Evolutionary conservation across 64 coral and sea anemone species (phyloP).

Genomic region (Hydrozoanthus tunicans): DNA sequence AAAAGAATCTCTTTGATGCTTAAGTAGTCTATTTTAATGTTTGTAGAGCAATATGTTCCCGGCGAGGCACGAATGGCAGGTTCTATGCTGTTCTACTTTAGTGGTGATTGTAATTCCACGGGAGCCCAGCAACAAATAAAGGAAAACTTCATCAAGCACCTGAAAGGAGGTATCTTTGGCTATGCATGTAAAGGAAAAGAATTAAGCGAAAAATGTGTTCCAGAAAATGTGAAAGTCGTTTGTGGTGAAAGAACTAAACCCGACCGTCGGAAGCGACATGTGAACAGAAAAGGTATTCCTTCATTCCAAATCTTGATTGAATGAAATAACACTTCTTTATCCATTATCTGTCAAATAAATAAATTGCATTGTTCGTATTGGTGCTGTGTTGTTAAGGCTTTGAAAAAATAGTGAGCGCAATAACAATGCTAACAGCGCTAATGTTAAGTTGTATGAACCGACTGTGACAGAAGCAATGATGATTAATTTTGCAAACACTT

Average conservation of each 20-base stretch:
- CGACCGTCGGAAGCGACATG: not conserved
- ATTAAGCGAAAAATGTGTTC: not conserved
- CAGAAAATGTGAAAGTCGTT: slow-evolving; percentile 42
- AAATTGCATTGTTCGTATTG: too few relatives aligned
- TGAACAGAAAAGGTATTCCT: not conserved
- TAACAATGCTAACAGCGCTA: too few relatives aligned
- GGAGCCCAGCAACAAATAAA: slow-evolving; percentile 30
- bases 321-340: too few relatives aligned
- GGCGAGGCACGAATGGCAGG: slow-evolving; percentile 21
- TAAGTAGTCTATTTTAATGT: too few relatives aligned
- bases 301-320: too few relatives aligned
- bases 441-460: too few relatives aligned
- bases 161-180: not conserved
- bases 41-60: not conserved
- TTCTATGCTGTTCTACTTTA: slow-evolving; percentile 30
- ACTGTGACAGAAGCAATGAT: too few relatives aligned
- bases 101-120: slow-evolving; percentile 6
- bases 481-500: too few relatives aligned
- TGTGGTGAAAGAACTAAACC: not conserved
- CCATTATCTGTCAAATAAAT: too few relatives aligned
- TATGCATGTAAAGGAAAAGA: not conserved
- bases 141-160: not conserved
- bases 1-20: too few relatives aligned
- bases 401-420: too few relatives aligned
- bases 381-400: too few relatives aligned